Evolutionary conservation across 1,140 invertebrate species (phyloP).

Genomic region (Ditylenchus dipsaci): DNA sequence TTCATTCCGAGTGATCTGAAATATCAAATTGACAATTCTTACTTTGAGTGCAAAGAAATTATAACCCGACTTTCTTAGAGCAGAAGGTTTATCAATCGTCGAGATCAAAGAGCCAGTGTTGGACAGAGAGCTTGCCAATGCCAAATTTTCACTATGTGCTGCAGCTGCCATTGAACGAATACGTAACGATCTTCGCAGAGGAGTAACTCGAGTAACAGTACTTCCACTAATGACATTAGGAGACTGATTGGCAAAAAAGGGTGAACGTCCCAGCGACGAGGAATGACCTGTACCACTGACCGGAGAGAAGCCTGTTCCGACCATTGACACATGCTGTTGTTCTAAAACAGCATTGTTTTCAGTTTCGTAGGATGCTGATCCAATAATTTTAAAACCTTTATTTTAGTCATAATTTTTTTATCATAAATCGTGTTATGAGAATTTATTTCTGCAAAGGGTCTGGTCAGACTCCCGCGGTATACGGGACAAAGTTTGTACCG

Average conservation of each 20-base stretch:
- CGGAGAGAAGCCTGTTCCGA: background rate
- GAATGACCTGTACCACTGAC: background rate
- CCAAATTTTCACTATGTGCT: background rate
- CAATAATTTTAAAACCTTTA: too few species aligned
- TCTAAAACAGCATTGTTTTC: background rate
- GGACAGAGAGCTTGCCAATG: background rate
- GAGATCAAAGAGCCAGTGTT: background rate
- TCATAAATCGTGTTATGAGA: too few species aligned
- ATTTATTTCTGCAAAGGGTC: too few species aligned
- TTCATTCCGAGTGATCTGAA: background rate
- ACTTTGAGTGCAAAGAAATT: background rate
- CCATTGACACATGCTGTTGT: background rate
- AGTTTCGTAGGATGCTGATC: background rate
- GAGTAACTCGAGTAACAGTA: background rate
- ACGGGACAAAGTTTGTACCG: too few species aligned
- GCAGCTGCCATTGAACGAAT: conserved; percentile 8
- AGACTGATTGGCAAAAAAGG: background rate
- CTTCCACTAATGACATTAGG: background rate
- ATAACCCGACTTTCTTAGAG: background rate
- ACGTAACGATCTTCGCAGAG: background rate
- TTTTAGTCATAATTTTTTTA: too few species aligned
- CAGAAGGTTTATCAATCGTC: background rate
- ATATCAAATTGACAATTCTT: background rate
- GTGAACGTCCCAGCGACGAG: background rate
- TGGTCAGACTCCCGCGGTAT: too few species aligned